These are phyloP conservation scores for Rhagologus leucostigma DNA, from an alignment of 2,113 vertebrate species.

Conservation along the genomic window DNA sequence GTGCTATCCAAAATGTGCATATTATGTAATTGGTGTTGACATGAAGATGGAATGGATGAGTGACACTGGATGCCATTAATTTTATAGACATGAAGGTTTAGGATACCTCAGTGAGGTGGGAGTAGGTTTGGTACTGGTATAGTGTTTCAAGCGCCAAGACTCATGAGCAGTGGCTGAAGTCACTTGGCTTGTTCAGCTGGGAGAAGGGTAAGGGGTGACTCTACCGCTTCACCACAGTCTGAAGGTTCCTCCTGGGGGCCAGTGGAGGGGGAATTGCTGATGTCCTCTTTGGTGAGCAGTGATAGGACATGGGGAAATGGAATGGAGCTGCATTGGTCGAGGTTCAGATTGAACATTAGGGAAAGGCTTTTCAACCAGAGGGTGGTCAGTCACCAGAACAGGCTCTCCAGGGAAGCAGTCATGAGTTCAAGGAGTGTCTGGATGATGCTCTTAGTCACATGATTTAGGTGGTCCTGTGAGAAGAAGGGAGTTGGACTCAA, in stretches of 20 bases:
- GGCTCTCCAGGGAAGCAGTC: neutral
- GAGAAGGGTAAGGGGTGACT: neutral
- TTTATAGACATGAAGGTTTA: neutral
- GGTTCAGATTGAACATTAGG: neutral
- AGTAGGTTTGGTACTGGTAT: neutral
- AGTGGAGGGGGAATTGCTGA: neutral
- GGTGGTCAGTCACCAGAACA: fast-evolving
- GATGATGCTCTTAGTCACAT: neutral
- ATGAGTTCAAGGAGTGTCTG: neutral
- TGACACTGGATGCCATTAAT: neutral
- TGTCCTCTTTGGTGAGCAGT: neutral
- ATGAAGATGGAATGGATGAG: neutral
- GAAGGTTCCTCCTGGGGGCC: fast-evolving
- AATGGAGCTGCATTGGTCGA: neutral
- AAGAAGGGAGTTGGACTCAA: fast-evolving
- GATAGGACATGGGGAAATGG: neutral
- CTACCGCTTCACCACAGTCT: neutral
- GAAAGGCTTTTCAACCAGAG: neutral
- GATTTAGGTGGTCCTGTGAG: neutral
- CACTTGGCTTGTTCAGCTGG: neutral
- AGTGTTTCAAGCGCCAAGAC: neutral
- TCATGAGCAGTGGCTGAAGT: neutral
- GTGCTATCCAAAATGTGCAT: neutral
- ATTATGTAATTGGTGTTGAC: neutral
- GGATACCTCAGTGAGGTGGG: neutral